Evolutionary conservation across 2,797 vertebrate genomes (phyloP), one percentile per base, ranked within the genome.

Genomic region (Betta splendens): DNA sequence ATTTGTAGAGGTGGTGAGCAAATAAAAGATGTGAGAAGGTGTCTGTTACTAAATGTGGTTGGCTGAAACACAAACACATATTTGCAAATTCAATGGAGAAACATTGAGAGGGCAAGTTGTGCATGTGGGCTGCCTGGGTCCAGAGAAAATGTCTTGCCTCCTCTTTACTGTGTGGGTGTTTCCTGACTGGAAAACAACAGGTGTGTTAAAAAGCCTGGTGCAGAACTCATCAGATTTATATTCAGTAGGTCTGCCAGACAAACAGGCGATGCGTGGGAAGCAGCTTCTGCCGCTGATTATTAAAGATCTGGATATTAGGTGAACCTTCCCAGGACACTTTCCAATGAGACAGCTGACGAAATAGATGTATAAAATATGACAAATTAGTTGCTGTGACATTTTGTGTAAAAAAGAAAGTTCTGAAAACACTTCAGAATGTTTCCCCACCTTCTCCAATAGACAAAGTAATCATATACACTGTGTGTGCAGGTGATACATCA

Each of bases 201-300:
- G 75, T 81, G 82, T 74, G 52, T 58, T n/a, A 45, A 6, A 13
- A 46, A 76, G 72, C 63, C 64, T 50, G 70, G 29, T 39, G 42
- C 65, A 62, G 50, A 69, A 35, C 50, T 33, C 20, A 21, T 59
- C 23, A 48, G 22, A 79, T 85, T 25, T 46, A 84, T 86, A 86
- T 87, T 85, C 79, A 88, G 46, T 23, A 67, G 63, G 48, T 64
- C 45, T 58, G 68, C 65, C 69, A 77, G 75, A 51, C 73, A 62
- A 79, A 75, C 85, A 83, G 83, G 75, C 50, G 68, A 80, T 49
- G 77, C 22, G 38, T 74, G 69, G 81, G 71, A 67, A 58, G 68
- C 69, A 47, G 80, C 52, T 39, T 75, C 57, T 53, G 65, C 47
- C 21, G 63, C 35, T 59, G 64, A 54, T 55, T 77, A 77, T 78